A percentile compares a stretch with the other conserved stretches of the same genome.
phyloP scores from a whole-genome alignment of 35 echinoderm and acorn worm species.

The Strongylocentrotus purpuratus region DNA sequence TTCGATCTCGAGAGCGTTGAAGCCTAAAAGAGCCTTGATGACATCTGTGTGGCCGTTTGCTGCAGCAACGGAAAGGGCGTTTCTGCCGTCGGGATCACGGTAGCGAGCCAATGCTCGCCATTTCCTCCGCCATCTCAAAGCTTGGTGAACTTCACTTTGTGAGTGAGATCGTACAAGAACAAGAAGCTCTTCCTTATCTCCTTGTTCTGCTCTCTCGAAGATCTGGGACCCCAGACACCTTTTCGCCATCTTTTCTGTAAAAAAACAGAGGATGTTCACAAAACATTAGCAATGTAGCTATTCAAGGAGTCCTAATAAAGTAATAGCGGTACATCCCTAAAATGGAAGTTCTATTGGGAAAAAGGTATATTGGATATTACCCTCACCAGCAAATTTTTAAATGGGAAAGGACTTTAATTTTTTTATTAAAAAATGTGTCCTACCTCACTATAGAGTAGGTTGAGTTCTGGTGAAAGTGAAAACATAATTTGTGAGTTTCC shows the following conservation, averaged over 20 bases:
- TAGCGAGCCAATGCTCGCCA: not conserved
- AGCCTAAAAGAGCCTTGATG: not conserved
- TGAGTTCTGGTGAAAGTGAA: too few relatives aligned
- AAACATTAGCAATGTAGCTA: not conserved
- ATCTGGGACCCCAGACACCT: not conserved
- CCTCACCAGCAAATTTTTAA: too few relatives aligned
- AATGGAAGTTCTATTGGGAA: too few relatives aligned
- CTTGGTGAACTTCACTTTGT: not conserved
- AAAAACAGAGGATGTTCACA: not conserved
- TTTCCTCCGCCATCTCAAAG: conserved; percentile 33
- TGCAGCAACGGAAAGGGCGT: conserved; percentile 43
- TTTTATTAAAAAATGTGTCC: too few relatives aligned
- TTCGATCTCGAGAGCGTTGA: not conserved
- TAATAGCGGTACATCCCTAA: too few relatives aligned
- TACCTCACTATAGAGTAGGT: too few relatives aligned
- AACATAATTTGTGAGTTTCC: too few relatives aligned
- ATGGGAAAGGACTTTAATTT: too few relatives aligned
- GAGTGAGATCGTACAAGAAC: not conserved
- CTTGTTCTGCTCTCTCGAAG: not conserved
- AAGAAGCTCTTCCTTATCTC: not conserved
- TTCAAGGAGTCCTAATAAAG: not conserved
- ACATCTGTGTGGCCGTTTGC: conserved; percentile 13
- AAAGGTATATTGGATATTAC: too few relatives aligned
- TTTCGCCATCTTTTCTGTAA: not conserved
- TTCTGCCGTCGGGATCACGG: conserved; percentile 26